Evolutionary conservation across 2,888 invertebrate genomes (phyloP), one percentile per base, ranked within the genome.

Genomic region (Watsonalla cultraria): DNA sequence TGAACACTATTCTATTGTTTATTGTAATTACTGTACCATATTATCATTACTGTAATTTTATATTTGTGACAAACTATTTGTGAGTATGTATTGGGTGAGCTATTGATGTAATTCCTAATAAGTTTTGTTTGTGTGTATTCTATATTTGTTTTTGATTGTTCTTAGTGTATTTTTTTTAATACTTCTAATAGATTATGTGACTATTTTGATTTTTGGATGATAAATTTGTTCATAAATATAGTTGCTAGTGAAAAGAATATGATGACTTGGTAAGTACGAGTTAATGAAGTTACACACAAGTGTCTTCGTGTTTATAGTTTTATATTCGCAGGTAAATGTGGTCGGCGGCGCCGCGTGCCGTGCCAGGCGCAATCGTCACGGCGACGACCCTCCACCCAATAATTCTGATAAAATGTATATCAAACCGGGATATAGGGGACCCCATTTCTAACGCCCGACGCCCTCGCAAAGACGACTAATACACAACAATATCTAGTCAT

Each of bases 351-450:
- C 64, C 74, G 74, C 76, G 74, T 70, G 75, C 74, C 78, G 90
- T 90, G 63, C 86, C 90, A 80, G 88, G 81, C 76, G 75, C 82
- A 77, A 73, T 74, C 72, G 64, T 58, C 68, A 58, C 60, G 54
- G 39, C 65, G 55, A 73, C 65, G 55, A 73, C 81, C 86, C 83
- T 79, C 77, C 76, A 69, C 65, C 60, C 74, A 62, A 71, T 71
- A 70, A 68, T 70, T 70, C 67, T 78, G 81, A 82, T 82, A 82
- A 82, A 78, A 80, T 80, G 77, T 74, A 82, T 85, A 81, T 74
- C 76, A 76, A 75, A 68, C 64, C 67, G 77, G 77, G 76, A 77
- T 68, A 58, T 67, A 69, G 75, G 83, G 83, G 76, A 71, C 59
- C 59, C 67, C 75, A 74, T 70, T 75, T 65, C 66, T 68, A 64